Evolutionary conservation across 1,140 invertebrate genomes (phyloP).

Genomic region (Nilaparvata lugens): DNA sequence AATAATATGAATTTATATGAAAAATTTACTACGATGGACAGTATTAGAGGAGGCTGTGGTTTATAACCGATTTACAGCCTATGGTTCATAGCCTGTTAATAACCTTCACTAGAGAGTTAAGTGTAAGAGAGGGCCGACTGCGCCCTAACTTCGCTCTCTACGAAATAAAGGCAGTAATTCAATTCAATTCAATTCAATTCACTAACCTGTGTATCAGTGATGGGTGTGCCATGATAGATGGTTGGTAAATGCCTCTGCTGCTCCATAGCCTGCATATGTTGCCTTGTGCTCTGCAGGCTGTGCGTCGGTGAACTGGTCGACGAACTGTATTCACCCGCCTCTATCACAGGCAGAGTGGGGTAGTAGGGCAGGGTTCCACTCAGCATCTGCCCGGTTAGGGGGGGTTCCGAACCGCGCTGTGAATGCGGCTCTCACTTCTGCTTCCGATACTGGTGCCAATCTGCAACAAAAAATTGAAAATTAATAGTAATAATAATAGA

Average conservation of each 20-base stretch:
- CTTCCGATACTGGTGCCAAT: constrained; percentile 58
- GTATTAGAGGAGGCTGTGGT: too few relatives aligned
- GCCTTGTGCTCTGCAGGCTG: constrained; percentile 46
- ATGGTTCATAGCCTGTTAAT: too few relatives aligned
- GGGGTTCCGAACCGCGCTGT: constrained; percentile 62
- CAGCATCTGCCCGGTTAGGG: constrained; percentile 60
- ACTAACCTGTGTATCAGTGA: constrained; percentile 48
- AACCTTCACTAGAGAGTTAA: too few relatives aligned
- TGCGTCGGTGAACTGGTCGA: constrained; percentile 37
- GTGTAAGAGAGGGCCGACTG: too few relatives aligned
- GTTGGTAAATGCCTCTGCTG: constrained; percentile 31
- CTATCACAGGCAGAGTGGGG: constrained; percentile 53
- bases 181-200: not conserved
- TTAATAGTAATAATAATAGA: too few relatives aligned
- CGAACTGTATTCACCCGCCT: constrained; percentile 41
- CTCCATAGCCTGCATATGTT: constrained; percentile 50
- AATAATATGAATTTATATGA: too few relatives aligned
- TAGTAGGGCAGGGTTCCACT: constrained; percentile 65
- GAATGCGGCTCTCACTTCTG: constrained; percentile 62
- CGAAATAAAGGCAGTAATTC: too few relatives aligned
- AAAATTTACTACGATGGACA: too few relatives aligned
- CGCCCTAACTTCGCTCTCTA: too few relatives aligned
- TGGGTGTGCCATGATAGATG: constrained; percentile 31
- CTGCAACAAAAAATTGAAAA: too few relatives aligned
- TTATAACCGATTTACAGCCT: too few relatives aligned